A percentile compares a stretch with the other conserved stretches of the same genome.
Conservation (phyloP, 2,888 invertebrate genomes). For the Ophraella communa region DNA sequence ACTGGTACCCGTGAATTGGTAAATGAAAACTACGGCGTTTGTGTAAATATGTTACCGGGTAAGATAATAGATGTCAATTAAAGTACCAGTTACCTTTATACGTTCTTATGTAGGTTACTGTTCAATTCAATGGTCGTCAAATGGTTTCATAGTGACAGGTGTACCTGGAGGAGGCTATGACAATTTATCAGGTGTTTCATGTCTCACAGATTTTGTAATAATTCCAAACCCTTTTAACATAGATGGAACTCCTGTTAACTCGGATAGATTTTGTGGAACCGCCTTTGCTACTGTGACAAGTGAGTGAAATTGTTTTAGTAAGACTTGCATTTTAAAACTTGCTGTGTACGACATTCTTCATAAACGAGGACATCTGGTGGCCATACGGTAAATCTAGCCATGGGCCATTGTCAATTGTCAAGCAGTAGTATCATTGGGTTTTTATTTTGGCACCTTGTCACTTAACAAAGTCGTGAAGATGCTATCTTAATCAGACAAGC, state of each 20-base stretch:
- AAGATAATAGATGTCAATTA: background rate
- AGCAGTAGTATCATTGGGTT: too few species aligned
- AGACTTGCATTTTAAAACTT: too few species aligned
- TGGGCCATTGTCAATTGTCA: too few species aligned
- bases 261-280: slow-evolving; percentile 80
- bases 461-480: too few species aligned
- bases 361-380: too few species aligned
- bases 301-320: slow-evolving; percentile 53
- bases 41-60: slow-evolving; percentile 70
- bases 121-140: slow-evolving; percentile 70
- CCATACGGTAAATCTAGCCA: too few species aligned
- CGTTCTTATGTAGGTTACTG: slow-evolving; percentile 70
- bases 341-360: too few species aligned
- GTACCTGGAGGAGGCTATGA: slow-evolving; percentile 65
- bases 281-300: slow-evolving; percentile 71
- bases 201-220: slow-evolving; percentile 76
- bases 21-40: slow-evolving; percentile 77
- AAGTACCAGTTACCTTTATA: background rate
- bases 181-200: slow-evolving; percentile 64
- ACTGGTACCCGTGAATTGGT: slow-evolving; percentile 75
- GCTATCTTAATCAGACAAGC: too few species aligned
- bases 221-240: slow-evolving; percentile 69
- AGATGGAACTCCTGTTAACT: slow-evolving; percentile 57
- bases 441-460: too few species aligned
- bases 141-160: slow-evolving; percentile 64